Evolutionary conservation across 2,113 vertebrate genomes (phyloP), one percentile per base, ranked within the genome.

Genomic region (Ctenodactylus gundi): DNA sequence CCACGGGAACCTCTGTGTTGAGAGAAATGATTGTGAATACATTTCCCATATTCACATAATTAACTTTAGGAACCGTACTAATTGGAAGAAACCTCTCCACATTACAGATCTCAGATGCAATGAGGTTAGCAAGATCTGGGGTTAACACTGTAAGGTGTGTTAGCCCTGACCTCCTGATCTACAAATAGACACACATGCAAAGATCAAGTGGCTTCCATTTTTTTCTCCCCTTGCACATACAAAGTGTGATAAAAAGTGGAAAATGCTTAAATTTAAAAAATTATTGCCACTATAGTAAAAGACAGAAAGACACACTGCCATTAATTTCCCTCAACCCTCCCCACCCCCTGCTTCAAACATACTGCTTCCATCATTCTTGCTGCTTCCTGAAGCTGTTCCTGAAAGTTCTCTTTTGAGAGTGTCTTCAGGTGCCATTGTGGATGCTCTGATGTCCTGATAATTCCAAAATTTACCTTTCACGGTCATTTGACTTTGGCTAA

Each of bases 1-100:
- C 99, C 99, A 99, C 4, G 99, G 99, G 97, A 99, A 99, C 94
- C 98, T 99, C 99, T 99, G 98, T 98, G 98, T 98, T 41, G 85
- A 93, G 95, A 98, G 62, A 95, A 0, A 75, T 7, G 1, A 13
- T 5, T 21, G 3, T 96, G 80, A 95, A 6, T 31, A 44, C 23
- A 21, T 65, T 53, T 20, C 18, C 6, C 14, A 44, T 2, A 1
- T 46, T 10, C 31, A n/a, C n/a, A n/a, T n/a, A n/a, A n/a, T n/a
- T n/a, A n/a, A n/a, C 55, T 29, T 46, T 12, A 15, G 51, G 34
- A 81, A 55, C 27, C 46, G 15, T 57, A 20, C 36, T 10, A 70
- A 39, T 0, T 4, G 60, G 68, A 46, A 58, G 80, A 49, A 68
- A 36, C 0, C 5, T 46, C 14, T 21, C 12, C 70, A 6, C 1